These are phyloP conservation scores for Platalea minor DNA, from an alignment of 2,797 vertebrate genomes.

Conservation along the genomic window DNA sequence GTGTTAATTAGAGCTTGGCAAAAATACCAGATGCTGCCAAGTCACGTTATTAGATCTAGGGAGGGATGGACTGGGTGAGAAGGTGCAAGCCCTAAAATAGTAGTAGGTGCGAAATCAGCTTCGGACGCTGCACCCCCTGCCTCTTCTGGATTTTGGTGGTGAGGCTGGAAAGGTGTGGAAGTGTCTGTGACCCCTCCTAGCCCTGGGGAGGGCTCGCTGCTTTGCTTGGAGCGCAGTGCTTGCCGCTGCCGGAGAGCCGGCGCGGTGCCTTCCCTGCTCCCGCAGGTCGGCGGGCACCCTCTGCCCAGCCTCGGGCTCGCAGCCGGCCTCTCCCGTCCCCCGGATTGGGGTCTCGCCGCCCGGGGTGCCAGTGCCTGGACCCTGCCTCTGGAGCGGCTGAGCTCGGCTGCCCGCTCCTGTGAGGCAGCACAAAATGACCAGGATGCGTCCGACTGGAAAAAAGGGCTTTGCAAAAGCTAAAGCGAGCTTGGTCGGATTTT, in stretches of 20 bases:
- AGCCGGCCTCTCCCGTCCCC: background rate
- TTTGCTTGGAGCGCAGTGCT: background rate
- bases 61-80: background rate
- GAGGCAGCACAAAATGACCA: background rate
- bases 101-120: background rate
- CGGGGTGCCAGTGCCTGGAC: background rate
- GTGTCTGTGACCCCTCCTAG: background rate
- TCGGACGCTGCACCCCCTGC: background rate
- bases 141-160: background rate
- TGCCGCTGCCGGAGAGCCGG: background rate
- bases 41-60: accelerated
- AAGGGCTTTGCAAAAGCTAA: background rate
- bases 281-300: accelerated
- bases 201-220: background rate
- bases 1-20: background rate
- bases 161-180: background rate
- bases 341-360: accelerated
- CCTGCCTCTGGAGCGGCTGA: background rate
- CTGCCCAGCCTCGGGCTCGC: background rate
- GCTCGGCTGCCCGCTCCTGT: background rate
- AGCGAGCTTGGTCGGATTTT: background rate
- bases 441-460: accelerated
- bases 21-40: accelerated
- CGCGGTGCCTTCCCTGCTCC: background rate
- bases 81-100: background rate